Evolutionary conservation across 2,888 invertebrate genomes (phyloP).

Genomic region (Imbricaverruca yamaguchii): DNA sequence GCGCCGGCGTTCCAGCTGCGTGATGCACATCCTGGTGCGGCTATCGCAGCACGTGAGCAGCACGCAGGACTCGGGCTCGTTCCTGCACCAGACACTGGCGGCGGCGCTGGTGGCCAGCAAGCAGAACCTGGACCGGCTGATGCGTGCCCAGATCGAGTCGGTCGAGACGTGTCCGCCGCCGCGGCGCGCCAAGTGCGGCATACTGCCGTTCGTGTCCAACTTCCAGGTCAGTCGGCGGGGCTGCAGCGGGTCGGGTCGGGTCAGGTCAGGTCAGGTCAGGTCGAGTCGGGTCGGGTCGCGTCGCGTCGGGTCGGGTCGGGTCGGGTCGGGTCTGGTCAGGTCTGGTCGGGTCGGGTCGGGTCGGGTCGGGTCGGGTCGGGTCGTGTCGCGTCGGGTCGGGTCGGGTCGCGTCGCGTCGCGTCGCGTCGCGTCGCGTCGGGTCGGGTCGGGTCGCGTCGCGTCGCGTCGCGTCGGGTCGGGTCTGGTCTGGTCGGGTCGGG

Average conservation of each 20-base stretch:
- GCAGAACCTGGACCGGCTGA: conserved; percentile 82
- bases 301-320: conserved; percentile 14
- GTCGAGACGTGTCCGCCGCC: conserved; percentile 69
- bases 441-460: too few species aligned
- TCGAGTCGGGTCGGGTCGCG: conserved; percentile 2
- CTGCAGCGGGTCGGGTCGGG: not conserved
- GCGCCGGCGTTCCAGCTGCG: conserved; percentile 56
- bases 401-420: conserved; percentile 5
- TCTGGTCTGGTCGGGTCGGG: too few species aligned
- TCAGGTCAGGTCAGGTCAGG: not conserved
- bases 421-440: too few species aligned
- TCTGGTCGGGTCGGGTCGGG: conserved; percentile 19
- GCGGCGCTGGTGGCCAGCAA: conserved; percentile 79
- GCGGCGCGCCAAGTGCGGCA: conserved; percentile 73
- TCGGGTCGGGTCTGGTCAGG: conserved; percentile 9
- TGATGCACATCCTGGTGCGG: conserved; percentile 85
- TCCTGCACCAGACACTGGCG: conserved; percentile 78
- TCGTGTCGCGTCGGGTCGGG: conserved; percentile 18
- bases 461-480: too few species aligned
- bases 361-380: conserved; percentile 21
- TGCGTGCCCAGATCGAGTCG: conserved; percentile 71
- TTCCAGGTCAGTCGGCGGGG: conserved; percentile 55
- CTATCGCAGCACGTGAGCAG: conserved; percentile 88
- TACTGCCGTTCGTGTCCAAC: conserved; percentile 78
- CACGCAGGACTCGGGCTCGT: conserved; percentile 75